Evolutionary conservation across 2,113 vertebrate genomes (phyloP), one percentile per base, ranked within the genome.

Genomic region (Narcine bancroftii): DNA sequence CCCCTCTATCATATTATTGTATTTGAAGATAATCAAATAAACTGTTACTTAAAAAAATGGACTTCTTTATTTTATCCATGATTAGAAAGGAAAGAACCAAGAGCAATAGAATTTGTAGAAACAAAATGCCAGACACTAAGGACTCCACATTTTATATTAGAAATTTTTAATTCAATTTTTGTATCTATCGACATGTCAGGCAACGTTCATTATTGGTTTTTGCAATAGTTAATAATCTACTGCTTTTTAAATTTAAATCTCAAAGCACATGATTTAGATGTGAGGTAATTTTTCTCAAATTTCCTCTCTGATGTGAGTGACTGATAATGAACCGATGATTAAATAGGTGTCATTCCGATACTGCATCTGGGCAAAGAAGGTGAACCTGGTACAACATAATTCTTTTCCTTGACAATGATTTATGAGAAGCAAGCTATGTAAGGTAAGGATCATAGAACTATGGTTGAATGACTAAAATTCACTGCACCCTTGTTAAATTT

Each of bases 201-300:
- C 53, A 17, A 10, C 33, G 79, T 29, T 60, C 15, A 63, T 15
- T 36, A 69, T 21, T 29, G 56, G 65, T 47, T 69, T 69, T 91
- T 63, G 65, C 63, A 91, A 11, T 69, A 69, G 66, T 69, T 66
- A 24, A 69, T 69, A 69, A 91, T 71, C 71, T 91, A 71, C 89
- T 91, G 65, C 63, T 71, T 33, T 71, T 65, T 69, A 33, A 47
- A 69, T 47, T 69, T 47, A 47, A 47, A 91, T 39, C 89, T 91
- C 42, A 69, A 91, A 91, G 89, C 63, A 91, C 69, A 91, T 91
- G 69, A 91, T 91, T 91, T 69, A 24, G 89, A 91, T 47, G 65
- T 91, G 89, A 91, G 89, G 89, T 91, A 66, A 91, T 29, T 91
- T 91, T 66, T 91, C 89, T 91, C 63, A 91, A 91, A 69, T 91